Evolutionary conservation across 2,888 invertebrate species (phyloP).

Genomic region (Prosapia bicincta): DNA sequence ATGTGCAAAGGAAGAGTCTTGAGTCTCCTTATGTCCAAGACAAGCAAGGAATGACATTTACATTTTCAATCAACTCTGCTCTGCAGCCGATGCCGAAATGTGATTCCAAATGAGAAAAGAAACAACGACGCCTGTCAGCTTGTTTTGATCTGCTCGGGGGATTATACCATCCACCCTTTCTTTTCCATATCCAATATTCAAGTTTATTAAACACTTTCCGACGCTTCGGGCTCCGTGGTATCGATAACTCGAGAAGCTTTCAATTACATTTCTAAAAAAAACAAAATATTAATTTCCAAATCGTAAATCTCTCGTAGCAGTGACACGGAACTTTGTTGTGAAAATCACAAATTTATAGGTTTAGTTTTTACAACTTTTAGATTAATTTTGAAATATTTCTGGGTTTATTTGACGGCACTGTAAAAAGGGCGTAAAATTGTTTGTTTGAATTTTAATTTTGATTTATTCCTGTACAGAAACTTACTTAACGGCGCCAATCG

Average conservation of each 20-base stretch:
- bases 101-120: slow-evolving; percentile 27
- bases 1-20: too few species aligned
- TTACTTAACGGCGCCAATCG: background rate
- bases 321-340: background rate
- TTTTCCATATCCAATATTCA: slow-evolving; percentile 2
- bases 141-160: slow-evolving; percentile 2
- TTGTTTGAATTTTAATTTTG: background rate
- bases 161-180: background rate
- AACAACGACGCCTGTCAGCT: slow-evolving; percentile 22
- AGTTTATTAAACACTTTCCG: slow-evolving; percentile 1
- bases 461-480: background rate
- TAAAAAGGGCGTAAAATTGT: background rate
- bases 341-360: background rate
- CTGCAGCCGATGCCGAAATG: slow-evolving; percentile 23
- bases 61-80: slow-evolving; percentile 35
- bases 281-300: background rate
- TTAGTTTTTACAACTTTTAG: background rate
- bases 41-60: slow-evolving; percentile 33
- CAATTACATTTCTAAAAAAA: background rate
- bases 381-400: background rate
- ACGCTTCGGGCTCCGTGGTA: background rate
- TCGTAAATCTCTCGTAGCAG: background rate
- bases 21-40: background rate
- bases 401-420: background rate
- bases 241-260: background rate